Evolutionary conservation across 2,113 vertebrate species (phyloP), one percentile per base, ranked within the genome.

Genomic region (Acrocephalus arundinaceus): DNA sequence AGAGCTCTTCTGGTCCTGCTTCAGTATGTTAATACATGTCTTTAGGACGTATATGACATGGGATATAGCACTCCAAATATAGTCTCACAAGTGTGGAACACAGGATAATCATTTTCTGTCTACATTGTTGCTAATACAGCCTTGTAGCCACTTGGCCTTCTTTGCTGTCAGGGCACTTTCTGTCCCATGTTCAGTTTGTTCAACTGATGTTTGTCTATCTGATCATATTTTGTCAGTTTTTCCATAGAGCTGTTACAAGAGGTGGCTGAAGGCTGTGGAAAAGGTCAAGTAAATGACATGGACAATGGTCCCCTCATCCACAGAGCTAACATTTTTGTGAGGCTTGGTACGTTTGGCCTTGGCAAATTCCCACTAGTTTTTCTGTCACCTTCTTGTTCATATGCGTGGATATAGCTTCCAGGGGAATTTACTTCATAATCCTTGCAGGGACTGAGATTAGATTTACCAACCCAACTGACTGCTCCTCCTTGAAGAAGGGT

Each of bases 241-340:
- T 20, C 35, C 2, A 0, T 37, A 51, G 23, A 66, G 9, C 5
- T 61, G 5, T 70, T 74, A n/a, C 0, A 5, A 9, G 16, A 55
- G 13, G 10, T 57, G 37, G 13, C 52, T 72, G 37, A 72, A 75
- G 46, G 41, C 43, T 21, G 3, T 49, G 24, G 15, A 63, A 10
- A 90, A 58, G 10, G 30, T 23, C n/a, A 8, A 16, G 33, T 89
- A 83, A 75, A 31, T 57, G 3, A 39, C 18, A 39, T 45, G 22
- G 23, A n/a, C 27, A 57, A 20, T 62, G n/a, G 33, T 67, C 2
- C 15, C 7, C 4, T 4, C 2, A 13, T 43, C 41, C 23, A 16
- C 2, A n/a, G 19, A 74, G 7, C 22, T 39, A 57, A 10, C 15
- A 25, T 72, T 48, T 79, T 79, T 70, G 9, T 74, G 33, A 57